Evolutionary conservation across 2,888 invertebrate genomes (phyloP).

Genomic region (Leptinotarsa rubiginosa): DNA sequence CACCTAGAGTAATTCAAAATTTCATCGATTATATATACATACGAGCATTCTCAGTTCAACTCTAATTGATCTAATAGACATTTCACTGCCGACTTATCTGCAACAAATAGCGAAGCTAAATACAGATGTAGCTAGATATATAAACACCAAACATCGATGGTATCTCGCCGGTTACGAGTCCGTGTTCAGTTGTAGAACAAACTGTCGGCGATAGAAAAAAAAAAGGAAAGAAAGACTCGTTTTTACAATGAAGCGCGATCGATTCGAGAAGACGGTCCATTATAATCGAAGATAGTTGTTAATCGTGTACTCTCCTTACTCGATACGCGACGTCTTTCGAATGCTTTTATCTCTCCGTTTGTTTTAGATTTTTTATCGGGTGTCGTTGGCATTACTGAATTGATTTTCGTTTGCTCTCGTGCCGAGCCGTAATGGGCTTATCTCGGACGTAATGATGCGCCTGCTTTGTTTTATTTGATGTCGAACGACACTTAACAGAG

Average conservation of each 20-base stretch:
- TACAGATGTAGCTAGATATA: conserved; percentile 13
- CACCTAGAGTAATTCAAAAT: no score
- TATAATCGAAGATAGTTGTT: conserved; percentile 42
- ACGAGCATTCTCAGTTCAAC: no score
- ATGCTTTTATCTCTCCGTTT: conserved; percentile 11
- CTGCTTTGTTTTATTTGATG: background rate
- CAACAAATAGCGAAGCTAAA: conserved; percentile 14
- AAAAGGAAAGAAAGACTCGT: conserved; percentile 34
- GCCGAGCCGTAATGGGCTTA: background rate
- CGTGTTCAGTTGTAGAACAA: conserved; percentile 49
- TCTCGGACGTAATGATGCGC: background rate
- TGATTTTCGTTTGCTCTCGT: conserved; percentile 3
- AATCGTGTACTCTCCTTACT: conserved; percentile 32
- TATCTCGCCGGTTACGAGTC: conserved; percentile 41
- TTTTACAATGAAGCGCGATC: conserved; percentile 45
- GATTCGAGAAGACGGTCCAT: conserved; percentile 41
- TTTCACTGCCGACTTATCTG: background rate
- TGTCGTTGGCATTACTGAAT: background rate
- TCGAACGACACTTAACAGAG: background rate
- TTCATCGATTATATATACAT: no score
- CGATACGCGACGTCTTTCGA: conserved; percentile 28
- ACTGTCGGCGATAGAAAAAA: conserved; percentile 45
- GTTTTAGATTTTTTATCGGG: background rate
- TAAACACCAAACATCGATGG: background rate
- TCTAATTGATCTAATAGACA: no score